phyloP scores from a whole-genome alignment of 2,797 vertebrate genomes.

The Tarsius wallacei region DNA sequence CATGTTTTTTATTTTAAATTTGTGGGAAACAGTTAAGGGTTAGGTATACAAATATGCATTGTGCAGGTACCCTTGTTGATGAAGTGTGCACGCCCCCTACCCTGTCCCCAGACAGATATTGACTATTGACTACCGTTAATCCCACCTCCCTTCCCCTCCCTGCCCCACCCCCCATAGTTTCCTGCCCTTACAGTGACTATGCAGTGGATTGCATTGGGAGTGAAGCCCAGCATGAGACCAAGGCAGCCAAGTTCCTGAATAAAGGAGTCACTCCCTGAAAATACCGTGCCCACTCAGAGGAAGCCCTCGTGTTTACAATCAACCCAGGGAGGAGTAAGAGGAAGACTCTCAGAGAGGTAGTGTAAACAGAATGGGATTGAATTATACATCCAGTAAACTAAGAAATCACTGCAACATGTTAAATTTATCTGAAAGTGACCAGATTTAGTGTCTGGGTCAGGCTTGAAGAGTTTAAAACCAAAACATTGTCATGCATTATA shows the following conservation, averaged over 20 bases:
- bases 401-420: not conserved
- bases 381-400: not conserved
- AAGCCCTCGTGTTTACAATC: not conserved
- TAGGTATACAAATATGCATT: no score
- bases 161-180: no score
- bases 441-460: not conserved
- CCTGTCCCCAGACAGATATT: no score
- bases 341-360: not conserved
- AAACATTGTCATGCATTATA: not conserved
- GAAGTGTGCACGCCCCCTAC: no score
- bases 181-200: not conserved
- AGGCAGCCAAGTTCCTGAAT: not conserved
- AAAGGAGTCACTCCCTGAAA: not conserved
- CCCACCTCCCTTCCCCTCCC: no score
- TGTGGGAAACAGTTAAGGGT: no score
- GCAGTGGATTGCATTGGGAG: not conserved
- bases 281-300: no score
- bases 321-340: not conserved
- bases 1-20: no score
- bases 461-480: not conserved
- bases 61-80: no score
- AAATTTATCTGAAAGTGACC: slow-evolving; percentile 12
- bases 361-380: not conserved
- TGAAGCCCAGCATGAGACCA: not conserved
- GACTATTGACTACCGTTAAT: no score